phyloP scores from a whole-genome alignment of 92 coral and sea anemone species.

The Paragorgia papillata region DNA sequence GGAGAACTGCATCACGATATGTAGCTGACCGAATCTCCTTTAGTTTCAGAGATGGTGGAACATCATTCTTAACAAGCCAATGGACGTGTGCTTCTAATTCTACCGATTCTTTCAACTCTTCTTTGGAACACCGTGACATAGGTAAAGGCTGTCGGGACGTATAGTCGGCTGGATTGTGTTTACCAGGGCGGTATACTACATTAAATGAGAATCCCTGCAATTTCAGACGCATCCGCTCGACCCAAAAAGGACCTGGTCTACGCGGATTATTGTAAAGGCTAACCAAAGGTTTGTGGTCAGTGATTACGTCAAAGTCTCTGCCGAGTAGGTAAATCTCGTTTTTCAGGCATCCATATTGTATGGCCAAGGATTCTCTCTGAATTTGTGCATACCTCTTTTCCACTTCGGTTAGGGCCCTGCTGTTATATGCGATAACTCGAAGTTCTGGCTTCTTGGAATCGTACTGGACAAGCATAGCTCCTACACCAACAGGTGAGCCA shows the following conservation, averaged over 20 bases:
- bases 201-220: slow-evolving; percentile 31
- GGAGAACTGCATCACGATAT: too few relatives aligned
- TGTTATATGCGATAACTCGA: neutral
- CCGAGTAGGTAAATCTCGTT: slow-evolving; percentile 37
- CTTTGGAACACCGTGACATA: neutral
- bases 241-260: slow-evolving; percentile 42
- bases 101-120: slow-evolving; percentile 10
- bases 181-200: slow-evolving; percentile 11
- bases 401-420: neutral
- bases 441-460: neutral
- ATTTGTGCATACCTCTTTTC: neutral
- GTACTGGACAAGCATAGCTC: slow-evolving; percentile 21
- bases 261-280: slow-evolving; percentile 11
- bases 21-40: too few relatives aligned
- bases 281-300: slow-evolving; percentile 34
- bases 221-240: slow-evolving; percentile 31
- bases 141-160: slow-evolving; percentile 32
- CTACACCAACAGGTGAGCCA: slow-evolving; percentile 19
- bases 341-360: slow-evolving; percentile 35
- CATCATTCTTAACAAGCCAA: slow-evolving; percentile 20
- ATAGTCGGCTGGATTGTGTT: slow-evolving; percentile 29
- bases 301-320: slow-evolving; percentile 11
- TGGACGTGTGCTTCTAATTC: slow-evolving; percentile 22
- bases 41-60: too few relatives aligned
- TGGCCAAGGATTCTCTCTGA: slow-evolving; percentile 21